Evolutionary conservation across 2,888 invertebrate genomes (phyloP).

Genomic region (Onchidella celtica): DNA sequence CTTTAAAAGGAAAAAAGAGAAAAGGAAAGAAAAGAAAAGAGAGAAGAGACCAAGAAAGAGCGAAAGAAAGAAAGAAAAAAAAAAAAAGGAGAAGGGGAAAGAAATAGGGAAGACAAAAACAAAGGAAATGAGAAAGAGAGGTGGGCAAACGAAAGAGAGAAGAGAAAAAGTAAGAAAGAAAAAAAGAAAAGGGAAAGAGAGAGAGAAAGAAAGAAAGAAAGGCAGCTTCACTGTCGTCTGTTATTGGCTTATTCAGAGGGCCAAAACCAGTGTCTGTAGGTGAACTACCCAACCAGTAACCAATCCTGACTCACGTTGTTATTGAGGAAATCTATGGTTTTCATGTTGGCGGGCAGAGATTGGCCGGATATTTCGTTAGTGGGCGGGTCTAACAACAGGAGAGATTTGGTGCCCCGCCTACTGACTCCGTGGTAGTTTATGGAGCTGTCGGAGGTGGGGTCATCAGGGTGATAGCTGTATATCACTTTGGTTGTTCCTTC

Average conservation of each 20-base stretch:
- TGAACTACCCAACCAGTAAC: too few species aligned
- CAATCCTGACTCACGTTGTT: constrained; percentile 25
- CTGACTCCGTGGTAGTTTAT: background rate
- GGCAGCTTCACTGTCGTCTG: too few species aligned
- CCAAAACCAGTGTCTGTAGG: too few species aligned
- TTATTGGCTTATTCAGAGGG: too few species aligned
- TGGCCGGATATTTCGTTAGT: background rate
- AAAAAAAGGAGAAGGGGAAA: background rate
- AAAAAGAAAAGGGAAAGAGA: background rate
- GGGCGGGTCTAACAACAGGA: constrained; percentile 18
- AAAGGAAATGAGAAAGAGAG: background rate
- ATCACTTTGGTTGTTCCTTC: constrained; percentile 9
- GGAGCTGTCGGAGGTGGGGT: background rate
- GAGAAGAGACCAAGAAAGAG: background rate
- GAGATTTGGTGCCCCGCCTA: background rate
- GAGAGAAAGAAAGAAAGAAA: background rate
- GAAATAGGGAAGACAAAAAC: background rate
- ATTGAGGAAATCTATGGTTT: background rate
- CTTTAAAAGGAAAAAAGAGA: background rate
- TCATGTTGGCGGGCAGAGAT: background rate
- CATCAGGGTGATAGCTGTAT: background rate
- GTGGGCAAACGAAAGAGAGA: background rate
- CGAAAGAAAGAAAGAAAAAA: background rate
- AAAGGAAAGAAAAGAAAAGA: background rate
- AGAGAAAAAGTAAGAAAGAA: too few species aligned